These are phyloP conservation scores for Aplysina aerophoba DNA, from an alignment of 37 sponge, comb jelly and placozoan genomes.

Conservation along the genomic window DNA sequence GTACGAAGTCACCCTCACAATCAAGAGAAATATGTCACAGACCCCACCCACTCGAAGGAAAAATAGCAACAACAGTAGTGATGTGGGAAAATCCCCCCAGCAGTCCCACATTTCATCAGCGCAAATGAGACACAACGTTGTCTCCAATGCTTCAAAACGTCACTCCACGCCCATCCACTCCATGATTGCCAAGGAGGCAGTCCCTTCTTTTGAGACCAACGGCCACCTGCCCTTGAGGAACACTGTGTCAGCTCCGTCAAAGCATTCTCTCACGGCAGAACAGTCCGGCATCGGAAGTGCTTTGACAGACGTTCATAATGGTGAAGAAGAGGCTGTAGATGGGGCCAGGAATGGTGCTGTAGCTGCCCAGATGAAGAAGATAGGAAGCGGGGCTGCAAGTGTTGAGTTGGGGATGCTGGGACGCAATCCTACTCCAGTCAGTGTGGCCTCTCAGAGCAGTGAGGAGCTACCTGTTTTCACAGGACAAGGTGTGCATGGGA, in stretches of 20 bases:
- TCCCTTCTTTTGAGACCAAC: not conserved
- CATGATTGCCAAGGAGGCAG: not conserved
- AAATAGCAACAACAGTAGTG: not conserved
- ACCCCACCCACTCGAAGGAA: constrained; percentile 16
- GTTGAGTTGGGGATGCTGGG: no score
- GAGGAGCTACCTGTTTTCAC: constrained; percentile 29
- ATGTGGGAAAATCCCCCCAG: not conserved
- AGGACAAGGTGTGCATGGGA: not conserved
- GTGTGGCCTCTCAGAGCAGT: constrained; percentile 20
- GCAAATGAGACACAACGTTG: not conserved
- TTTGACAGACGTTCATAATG: no score
- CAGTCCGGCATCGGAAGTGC: no score
- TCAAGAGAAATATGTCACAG: constrained; percentile 33
- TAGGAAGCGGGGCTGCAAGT: no score
- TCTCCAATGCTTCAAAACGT: not conserved
- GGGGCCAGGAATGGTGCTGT: no score
- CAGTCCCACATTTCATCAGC: not conserved
- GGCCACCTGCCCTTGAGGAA: not conserved
- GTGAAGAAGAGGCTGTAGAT: no score
- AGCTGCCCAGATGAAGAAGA: no score
- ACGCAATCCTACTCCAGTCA: no score
- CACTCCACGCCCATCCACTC: not conserved
- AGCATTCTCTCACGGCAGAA: no score
- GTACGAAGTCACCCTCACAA: constrained; percentile 34
- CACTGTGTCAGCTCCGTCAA: no score